phyloP scores from a whole-genome alignment of 1,140 invertebrate species.

The Maconellicoccus hirsutus region DNA sequence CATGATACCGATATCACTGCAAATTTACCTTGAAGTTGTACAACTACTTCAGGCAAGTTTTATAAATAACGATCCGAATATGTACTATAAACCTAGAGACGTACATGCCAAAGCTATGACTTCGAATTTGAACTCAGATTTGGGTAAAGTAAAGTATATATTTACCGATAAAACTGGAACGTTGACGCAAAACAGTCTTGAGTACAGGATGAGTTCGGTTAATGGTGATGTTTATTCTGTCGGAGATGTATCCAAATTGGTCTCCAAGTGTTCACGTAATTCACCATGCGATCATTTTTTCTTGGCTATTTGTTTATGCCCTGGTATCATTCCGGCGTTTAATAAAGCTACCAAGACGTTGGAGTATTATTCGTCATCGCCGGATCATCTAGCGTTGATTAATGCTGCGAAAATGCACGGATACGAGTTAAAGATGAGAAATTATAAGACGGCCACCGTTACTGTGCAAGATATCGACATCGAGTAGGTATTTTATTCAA shows the following conservation, averaged over 20 bases:
- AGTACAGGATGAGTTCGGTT: conserved; percentile 81
- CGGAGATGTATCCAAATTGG: neutral
- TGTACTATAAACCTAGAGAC: neutral
- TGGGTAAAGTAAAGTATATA: conserved; percentile 85
- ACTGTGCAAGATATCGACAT: neutral
- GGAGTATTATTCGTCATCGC: neutral
- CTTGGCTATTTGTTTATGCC: neutral
- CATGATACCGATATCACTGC: conserved; percentile 87
- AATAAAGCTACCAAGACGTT: neutral
- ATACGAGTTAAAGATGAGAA: neutral
- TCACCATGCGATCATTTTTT: neutral
- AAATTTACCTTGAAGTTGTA: conserved; percentile 97
- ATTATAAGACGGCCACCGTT: neutral
- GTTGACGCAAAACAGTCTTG: conserved; percentile 91
- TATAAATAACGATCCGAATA: neutral
- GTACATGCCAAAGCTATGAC: neutral
- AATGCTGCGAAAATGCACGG: neutral
- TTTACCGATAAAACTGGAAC: conserved; percentile 98
- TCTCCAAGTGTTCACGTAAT: neutral
- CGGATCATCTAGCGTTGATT: neutral
- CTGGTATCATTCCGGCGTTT: neutral
- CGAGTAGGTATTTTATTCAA: too few relatives aligned
- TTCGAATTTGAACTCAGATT: conserved; percentile 86
- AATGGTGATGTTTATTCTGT: conserved; percentile 42
- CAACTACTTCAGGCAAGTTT: conserved; percentile 68